Evolutionary conservation across 2,888 invertebrate species (phyloP).

Genomic region (Lissonota sp.): DNA sequence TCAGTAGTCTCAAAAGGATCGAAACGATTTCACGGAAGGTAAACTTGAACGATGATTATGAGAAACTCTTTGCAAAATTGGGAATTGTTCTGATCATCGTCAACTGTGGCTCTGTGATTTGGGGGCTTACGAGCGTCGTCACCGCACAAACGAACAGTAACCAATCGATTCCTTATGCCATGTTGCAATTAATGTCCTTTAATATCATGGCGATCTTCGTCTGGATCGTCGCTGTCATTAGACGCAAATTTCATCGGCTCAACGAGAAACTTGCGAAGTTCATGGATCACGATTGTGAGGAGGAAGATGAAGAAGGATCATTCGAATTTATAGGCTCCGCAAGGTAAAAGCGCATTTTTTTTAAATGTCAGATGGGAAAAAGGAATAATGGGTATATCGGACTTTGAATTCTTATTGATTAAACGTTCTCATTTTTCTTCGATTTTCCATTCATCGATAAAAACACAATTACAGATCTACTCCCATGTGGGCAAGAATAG

Average conservation of each 20-base stretch:
- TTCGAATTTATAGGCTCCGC: background rate
- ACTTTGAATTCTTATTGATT: background rate
- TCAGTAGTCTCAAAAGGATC: background rate
- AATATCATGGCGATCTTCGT: slow-evolving; percentile 7
- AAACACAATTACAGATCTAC: background rate
- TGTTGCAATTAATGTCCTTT: background rate
- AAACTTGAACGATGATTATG: background rate
- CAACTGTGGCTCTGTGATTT: background rate
- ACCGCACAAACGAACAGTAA: background rate
- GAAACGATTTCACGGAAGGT: background rate
- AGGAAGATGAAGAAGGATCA: background rate
- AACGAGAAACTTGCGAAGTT: slow-evolving; percentile 13
- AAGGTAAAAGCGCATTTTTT: background rate
- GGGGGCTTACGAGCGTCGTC: background rate
- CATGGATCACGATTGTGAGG: background rate
- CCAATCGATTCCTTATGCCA: background rate
- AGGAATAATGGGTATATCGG: background rate
- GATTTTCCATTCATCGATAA: background rate
- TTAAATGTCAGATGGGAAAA: background rate
- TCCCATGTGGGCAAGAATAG: background rate
- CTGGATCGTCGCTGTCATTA: slow-evolving; percentile 20
- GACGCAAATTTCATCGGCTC: slow-evolving; percentile 21
- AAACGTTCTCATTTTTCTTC: background rate
- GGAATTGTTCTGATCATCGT: slow-evolving; percentile 1
- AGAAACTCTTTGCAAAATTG: slow-evolving; percentile 6